Base-by-base conservation (phyloP, 2,113 vertebrate genomes). In the Carettochelys insculpta region DNA sequence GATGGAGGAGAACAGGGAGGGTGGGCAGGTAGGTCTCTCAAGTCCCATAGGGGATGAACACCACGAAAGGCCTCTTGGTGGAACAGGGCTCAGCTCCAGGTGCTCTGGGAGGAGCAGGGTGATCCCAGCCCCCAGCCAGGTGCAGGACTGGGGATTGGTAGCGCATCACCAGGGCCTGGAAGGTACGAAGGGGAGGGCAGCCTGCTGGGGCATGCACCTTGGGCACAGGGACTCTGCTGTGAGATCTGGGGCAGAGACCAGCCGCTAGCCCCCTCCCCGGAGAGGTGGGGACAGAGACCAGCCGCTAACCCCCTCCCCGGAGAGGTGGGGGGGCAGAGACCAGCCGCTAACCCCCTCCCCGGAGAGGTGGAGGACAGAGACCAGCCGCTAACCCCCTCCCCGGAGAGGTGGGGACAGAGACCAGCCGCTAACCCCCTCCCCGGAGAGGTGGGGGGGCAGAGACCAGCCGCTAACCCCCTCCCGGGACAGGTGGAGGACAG, bases 261-360 rank as follows among this genome's bases (percentile, higher is more conserved):
- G 9, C 7, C 19, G 0, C 43, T 5, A 12, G 11, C 14, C 47
- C 8, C 25, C 91, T 12, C 8, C 14, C 20, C 13, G 80, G 13
- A 25, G 41, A 11, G 68, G n/a, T 76, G 0, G 1, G 50, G 48
- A 22, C 25, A 22, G 77, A 73, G 73, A 77, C 45, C 25, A 4
- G 0, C 48, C 0, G 0, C 19, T 9, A 38, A 34, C 11, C 34
- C 47, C 53, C 73, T 13, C 68, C 1, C 41, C 8, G 77, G 29
- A 41, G 31, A n/a, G n/a, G 19, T 34, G 0, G 48, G 77, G 43
- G 80, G 53, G 34, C 0, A 2, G 34, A 73, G 41, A 61, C 4
- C 0, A 12, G 68, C 41, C 9, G 0, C 38, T 0, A 2, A 2
- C 1, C 34, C 48, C 3, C 11, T 7, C 16, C 80, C 56, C 2